Evolutionary conservation across 1,140 invertebrate species (phyloP).

Genomic region (Venustaconcha ellipsiformis): DNA sequence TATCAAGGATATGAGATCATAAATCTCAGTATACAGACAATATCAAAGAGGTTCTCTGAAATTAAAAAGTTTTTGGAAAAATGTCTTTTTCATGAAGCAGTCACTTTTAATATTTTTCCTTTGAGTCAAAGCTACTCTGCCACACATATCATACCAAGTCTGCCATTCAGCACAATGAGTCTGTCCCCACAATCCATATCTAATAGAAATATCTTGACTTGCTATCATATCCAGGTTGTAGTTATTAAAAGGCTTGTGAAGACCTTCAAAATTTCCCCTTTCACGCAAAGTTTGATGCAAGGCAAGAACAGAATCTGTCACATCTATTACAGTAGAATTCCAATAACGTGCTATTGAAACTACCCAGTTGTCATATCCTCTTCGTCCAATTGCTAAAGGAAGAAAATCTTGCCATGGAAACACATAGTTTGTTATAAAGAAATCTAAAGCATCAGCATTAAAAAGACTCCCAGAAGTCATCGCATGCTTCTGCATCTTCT

Average conservation of each 20-base stretch:
- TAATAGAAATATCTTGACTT: constrained; percentile 14
- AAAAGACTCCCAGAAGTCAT: constrained; percentile 35
- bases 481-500: constrained; percentile 21
- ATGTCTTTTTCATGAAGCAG: background rate
- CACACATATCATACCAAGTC: constrained; percentile 23
- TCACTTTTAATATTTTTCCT: constrained; percentile 2
- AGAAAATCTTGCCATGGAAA: constrained; percentile 52
- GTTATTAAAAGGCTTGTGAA: constrained; percentile 2
- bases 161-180: constrained; percentile 11
- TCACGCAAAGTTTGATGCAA: constrained; percentile 48
- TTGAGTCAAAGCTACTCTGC: constrained; percentile 10
- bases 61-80: too few relatives aligned
- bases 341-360: constrained; percentile 35
- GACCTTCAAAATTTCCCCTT: constrained; percentile 28
- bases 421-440: constrained; percentile 45
- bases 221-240: constrained; percentile 25
- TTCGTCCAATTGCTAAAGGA: constrained; percentile 50
- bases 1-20: too few relatives aligned
- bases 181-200: constrained; percentile 11
- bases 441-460: constrained; percentile 49
- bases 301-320: constrained; percentile 41
- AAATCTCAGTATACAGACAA: too few relatives aligned
- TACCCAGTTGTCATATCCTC: constrained; percentile 55
- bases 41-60: too few relatives aligned
- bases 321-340: constrained; percentile 45